Percentiles rank a stretch among this genome's conserved stretches.
phyloP scores from a whole-genome alignment of 1,140 invertebrate species.

The Orussus abietinus region DNA sequence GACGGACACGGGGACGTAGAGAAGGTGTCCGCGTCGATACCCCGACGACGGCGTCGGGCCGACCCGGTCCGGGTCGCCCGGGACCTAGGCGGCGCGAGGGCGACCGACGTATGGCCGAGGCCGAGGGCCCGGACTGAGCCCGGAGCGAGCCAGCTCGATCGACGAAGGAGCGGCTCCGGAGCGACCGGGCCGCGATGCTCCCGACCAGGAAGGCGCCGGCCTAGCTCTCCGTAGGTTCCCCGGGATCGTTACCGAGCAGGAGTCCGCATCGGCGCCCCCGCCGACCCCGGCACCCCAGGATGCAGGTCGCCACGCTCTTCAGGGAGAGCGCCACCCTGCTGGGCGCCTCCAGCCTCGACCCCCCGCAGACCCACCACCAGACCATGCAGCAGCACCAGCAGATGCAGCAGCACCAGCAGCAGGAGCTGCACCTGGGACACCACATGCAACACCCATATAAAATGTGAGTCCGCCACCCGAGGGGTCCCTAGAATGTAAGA shows the following conservation, averaged over 20 bases:
- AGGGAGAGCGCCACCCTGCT: constrained; percentile 65
- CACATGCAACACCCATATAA: constrained; percentile 53
- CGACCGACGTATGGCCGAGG: no score
- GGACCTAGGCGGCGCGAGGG: constrained; percentile 1
- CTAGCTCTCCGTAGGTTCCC: neutral
- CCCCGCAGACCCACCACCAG: constrained; percentile 48
- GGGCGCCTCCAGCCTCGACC: constrained; percentile 60
- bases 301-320: constrained; percentile 70
- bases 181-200: no score
- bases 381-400: constrained; percentile 39
- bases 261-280: neutral
- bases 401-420: constrained; percentile 33
- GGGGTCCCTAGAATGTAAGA: no score
- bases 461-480: constrained; percentile 45
- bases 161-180: no score
- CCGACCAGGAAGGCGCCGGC: no score
- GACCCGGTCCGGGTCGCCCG: constrained; percentile 1
- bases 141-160: constrained; percentile 1
- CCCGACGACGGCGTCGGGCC: no score
- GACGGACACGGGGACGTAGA: neutral
- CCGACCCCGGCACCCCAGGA: constrained; percentile 24
- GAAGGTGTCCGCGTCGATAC: constrained; percentile 13
- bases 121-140: neutral
- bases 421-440: constrained; percentile 42
- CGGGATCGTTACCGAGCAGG: neutral